Evolutionary conservation across 2,888 invertebrate species (phyloP).

Genomic region (Muschampia plurimacula): DNA sequence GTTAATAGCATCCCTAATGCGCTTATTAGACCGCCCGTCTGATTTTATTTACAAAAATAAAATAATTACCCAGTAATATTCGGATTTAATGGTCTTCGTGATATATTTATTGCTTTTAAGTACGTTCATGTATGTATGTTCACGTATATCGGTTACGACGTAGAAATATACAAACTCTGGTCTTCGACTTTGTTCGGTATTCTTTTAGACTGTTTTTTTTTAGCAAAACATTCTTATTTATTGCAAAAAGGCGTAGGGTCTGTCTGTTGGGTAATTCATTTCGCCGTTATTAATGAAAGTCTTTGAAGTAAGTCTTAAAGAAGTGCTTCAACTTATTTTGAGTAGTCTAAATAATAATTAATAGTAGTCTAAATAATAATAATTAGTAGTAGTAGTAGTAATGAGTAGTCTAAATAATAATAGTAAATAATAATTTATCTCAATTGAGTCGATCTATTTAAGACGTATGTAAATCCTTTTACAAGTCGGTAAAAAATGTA

Average conservation of each 20-base stretch:
- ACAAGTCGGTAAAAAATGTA: not conserved
- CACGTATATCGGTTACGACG: slow-evolving; percentile 6
- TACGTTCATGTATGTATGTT: slow-evolving; percentile 59
- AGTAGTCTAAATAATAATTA: too few species aligned
- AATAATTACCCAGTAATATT: slow-evolving; percentile 73
- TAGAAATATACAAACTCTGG: slow-evolving; percentile 3
- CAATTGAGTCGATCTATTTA: not conserved
- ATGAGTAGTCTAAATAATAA: too few species aligned
- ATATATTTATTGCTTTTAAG: slow-evolving; percentile 76
- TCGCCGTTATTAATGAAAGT: not conserved
- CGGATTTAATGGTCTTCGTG: slow-evolving; percentile 65
- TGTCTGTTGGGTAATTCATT: not conserved
- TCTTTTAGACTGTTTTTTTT: not conserved
- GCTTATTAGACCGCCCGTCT: slow-evolving; percentile 67
- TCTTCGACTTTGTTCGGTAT: slow-evolving; percentile 1
- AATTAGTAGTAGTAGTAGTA: too few species aligned
- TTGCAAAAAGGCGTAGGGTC: not conserved
- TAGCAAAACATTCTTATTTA: not conserved
- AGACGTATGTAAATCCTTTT: not conserved
- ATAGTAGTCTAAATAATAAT: too few species aligned
- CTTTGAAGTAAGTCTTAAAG: not conserved
- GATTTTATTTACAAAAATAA: slow-evolving; percentile 69
- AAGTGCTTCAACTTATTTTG: too few species aligned
- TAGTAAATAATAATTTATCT: not conserved
- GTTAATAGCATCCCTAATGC: slow-evolving; percentile 70